Evolutionary conservation across 1,140 invertebrate species (phyloP).

Genomic region (Bradysia coprophila): DNA sequence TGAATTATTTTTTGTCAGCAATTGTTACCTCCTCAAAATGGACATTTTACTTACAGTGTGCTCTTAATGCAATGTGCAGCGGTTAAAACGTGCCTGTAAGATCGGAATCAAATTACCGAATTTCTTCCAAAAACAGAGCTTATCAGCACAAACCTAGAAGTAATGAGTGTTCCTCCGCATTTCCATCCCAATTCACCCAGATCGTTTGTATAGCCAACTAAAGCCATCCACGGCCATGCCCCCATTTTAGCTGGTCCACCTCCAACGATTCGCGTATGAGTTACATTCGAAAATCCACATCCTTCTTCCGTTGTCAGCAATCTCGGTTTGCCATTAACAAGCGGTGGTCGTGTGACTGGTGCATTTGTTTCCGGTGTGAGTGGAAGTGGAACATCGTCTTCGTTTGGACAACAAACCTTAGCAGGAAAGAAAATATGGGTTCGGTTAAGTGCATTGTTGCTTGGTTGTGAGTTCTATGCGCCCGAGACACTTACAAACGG

Average conservation of each 20-base stretch:
- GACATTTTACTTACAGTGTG: conserved; percentile 17
- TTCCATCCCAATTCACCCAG: conserved; percentile 12
- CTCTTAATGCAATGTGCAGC: conserved; percentile 19
- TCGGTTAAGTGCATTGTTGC: conserved; percentile 8
- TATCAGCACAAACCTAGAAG: conserved; percentile 12
- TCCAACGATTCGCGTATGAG: conserved; percentile 21
- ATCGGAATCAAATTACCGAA: no score
- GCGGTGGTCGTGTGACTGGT: conserved; percentile 1
- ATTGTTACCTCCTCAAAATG: no score
- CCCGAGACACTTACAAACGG: not conserved
- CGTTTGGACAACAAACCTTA: conserved; percentile 12
- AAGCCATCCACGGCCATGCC: conserved; percentile 19
- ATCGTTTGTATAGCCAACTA: conserved; percentile 16
- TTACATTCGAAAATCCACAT: conserved; percentile 18
- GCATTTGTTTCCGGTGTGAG: not conserved
- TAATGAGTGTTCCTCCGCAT: conserved; percentile 20
- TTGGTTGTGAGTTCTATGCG: no score
- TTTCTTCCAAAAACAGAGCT: no score
- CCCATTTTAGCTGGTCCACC: conserved; percentile 22
- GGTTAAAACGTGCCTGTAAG: no score
- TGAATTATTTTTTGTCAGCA: not conserved
- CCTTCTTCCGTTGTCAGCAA: conserved; percentile 14
- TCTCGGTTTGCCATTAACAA: conserved; percentile 10
- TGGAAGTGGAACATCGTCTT: not conserved
- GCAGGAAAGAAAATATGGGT: conserved; percentile 5